Evolutionary conservation across 1,140 invertebrate species (phyloP).

Genomic region (Vanessa atalanta): DNA sequence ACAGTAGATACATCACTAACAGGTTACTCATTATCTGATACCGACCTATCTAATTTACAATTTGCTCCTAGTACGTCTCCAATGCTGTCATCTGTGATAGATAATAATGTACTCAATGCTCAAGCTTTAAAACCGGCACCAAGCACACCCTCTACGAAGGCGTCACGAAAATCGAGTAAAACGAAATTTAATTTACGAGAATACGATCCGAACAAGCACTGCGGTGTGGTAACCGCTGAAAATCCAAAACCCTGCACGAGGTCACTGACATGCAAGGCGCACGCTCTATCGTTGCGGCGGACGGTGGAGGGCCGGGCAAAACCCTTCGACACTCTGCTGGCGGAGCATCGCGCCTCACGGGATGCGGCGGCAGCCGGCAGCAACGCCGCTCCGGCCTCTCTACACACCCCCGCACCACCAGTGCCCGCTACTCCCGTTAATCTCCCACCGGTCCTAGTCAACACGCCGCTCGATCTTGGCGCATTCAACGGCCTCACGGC

Average conservation of each 20-base stretch:
- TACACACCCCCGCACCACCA: slow-evolving; percentile 24
- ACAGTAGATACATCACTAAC: slow-evolving; percentile 54
- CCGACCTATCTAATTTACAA: slow-evolving; percentile 64
- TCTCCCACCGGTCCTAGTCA: slow-evolving; percentile 64
- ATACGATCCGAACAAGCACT: slow-evolving; percentile 91
- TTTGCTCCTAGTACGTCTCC: slow-evolving; percentile 62
- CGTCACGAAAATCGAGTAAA: slow-evolving; percentile 81
- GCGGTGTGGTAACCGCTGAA: slow-evolving; percentile 87
- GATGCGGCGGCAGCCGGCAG: slow-evolving; percentile 52
- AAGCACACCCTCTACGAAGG: slow-evolving; percentile 57
- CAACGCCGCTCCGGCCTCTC: slow-evolving; percentile 24
- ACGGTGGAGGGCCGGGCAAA: slow-evolving; percentile 88
- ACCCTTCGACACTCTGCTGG: slow-evolving; percentile 89
- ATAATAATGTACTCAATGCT: slow-evolving; percentile 54
- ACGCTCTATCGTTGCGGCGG: slow-evolving; percentile 87
- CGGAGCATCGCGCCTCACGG: slow-evolving; percentile 86
- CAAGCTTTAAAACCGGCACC: slow-evolving; percentile 58
- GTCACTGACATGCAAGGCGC: slow-evolving; percentile 92
- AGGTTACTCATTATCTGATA: slow-evolving; percentile 61
- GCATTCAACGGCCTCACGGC: slow-evolving; percentile 64
- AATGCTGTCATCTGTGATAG: slow-evolving; percentile 59
- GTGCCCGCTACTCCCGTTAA: slow-evolving; percentile 40
- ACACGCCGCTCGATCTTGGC: slow-evolving; percentile 55
- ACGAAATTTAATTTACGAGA: slow-evolving; percentile 85
- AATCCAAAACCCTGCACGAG: slow-evolving; percentile 88